A percentile compares a stretch with the other conserved stretches of the same genome.
Conservation (phyloP, 1,140 invertebrate species). For the Penaeus chinensis region DNA sequence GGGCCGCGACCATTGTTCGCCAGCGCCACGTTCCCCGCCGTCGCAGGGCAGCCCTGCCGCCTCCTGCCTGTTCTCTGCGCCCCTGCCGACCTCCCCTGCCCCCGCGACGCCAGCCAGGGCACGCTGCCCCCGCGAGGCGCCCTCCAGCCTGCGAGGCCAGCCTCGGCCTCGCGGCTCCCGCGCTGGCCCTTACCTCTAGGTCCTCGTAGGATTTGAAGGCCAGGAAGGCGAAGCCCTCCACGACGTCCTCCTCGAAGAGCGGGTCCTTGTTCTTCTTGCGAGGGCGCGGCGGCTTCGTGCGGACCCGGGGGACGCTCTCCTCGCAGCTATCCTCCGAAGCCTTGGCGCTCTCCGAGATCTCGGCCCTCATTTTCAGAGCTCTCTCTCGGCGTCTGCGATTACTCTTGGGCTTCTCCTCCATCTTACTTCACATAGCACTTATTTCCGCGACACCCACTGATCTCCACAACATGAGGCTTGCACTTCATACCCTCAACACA, state of each 20-base stretch:
- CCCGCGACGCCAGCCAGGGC: background rate
- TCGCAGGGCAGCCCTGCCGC: background rate
- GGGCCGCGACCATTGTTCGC: conserved; percentile 53
- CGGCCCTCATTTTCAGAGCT: conserved; percentile 59
- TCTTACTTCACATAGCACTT: conserved; percentile 57
- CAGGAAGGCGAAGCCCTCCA: conserved; percentile 61
- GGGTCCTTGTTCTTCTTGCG: conserved; percentile 55
- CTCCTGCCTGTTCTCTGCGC: background rate
- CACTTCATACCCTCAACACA: conserved; percentile 55
- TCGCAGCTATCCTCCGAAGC: conserved; percentile 56
- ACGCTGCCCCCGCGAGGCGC: background rate
- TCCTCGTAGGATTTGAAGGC: conserved; percentile 62
- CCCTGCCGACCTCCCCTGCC: background rate
- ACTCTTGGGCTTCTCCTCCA: conserved; percentile 58
- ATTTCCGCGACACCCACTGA: conserved; percentile 53
- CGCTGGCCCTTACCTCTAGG: conserved; percentile 37
- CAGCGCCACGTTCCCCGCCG: conserved; percentile 50
- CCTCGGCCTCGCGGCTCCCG: no score
- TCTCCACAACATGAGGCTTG: conserved; percentile 53
- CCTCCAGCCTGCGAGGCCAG: background rate
- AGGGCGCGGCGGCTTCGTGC: conserved; percentile 56
- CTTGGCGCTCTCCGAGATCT: conserved; percentile 57
- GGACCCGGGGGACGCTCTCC: conserved; percentile 47
- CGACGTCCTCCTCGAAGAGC: conserved; percentile 59
- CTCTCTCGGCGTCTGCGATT: conserved; percentile 60